Evolutionary conservation across 1,140 invertebrate species (phyloP).

Genomic region (Nomia melanderi): DNA sequence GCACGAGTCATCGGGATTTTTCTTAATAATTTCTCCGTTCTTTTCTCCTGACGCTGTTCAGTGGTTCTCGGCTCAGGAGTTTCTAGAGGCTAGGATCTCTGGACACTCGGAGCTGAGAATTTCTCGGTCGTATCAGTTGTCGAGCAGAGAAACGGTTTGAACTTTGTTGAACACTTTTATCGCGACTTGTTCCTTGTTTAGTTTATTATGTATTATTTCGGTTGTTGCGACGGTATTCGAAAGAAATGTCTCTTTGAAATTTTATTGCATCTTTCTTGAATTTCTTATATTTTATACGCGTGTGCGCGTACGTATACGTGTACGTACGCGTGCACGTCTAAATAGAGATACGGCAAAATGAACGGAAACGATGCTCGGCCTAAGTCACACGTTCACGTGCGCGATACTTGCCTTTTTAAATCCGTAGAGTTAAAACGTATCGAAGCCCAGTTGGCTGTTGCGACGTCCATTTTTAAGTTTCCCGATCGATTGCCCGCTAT

Average conservation of each 20-base stretch:
- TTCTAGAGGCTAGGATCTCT: no score
- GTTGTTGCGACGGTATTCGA: slow-evolving; percentile 35
- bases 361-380: slow-evolving; percentile 55
- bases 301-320: neutral
- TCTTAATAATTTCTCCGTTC: slow-evolving; percentile 12
- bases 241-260: slow-evolving; percentile 18
- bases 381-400: slow-evolving; percentile 57
- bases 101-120: neutral
- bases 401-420: slow-evolving; percentile 58
- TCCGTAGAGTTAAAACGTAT: slow-evolving; percentile 35
- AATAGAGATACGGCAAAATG: slow-evolving; percentile 28
- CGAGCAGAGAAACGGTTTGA: neutral
- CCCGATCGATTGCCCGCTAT: slow-evolving; percentile 23
- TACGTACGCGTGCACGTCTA: neutral
- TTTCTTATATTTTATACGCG: neutral
- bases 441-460: slow-evolving; percentile 35
- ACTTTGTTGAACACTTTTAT: slow-evolving; percentile 30
- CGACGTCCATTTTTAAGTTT: slow-evolving; percentile 20
- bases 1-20: neutral
- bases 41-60: neutral
- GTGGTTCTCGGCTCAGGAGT: neutral
- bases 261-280: slow-evolving; percentile 48
- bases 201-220: slow-evolving; percentile 17
- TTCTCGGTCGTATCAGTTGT: neutral
- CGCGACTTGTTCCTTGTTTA: slow-evolving; percentile 28